Evolutionary conservation across 2,888 invertebrate species (phyloP).

Genomic region (Tyria jacobaeae): DNA sequence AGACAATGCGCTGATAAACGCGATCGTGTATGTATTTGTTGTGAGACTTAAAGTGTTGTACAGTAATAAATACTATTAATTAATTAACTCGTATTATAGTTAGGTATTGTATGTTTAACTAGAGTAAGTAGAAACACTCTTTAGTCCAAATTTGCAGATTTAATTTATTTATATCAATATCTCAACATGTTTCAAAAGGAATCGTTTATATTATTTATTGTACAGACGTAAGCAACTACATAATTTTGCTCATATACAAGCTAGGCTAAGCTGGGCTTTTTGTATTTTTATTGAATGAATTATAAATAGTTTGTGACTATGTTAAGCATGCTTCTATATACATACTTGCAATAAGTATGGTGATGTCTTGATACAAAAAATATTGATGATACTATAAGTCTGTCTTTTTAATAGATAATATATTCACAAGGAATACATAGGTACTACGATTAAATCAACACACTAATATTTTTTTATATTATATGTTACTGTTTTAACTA

Average conservation of each 20-base stretch:
- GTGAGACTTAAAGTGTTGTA: slow-evolving; percentile 83
- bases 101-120: slow-evolving; percentile 73
- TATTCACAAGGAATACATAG: too few relatives aligned
- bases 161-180: slow-evolving; percentile 75
- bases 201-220: slow-evolving; percentile 50
- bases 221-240: slow-evolving; percentile 38
- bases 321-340: not conserved
- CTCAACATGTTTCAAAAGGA: slow-evolving; percentile 49
- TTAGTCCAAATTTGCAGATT: slow-evolving; percentile 80
- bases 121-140: slow-evolving; percentile 82
- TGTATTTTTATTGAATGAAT: not conserved
- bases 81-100: slow-evolving; percentile 77
- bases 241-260: slow-evolving; percentile 34
- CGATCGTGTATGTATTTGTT: slow-evolving; percentile 69
- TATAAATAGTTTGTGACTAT: not conserved
- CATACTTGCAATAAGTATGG: too few relatives aligned
- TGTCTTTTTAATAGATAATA: too few relatives aligned
- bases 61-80: slow-evolving; percentile 80
- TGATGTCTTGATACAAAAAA: too few relatives aligned
- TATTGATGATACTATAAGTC: too few relatives aligned
- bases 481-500: too few relatives aligned
- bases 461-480: too few relatives aligned
- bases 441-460: too few relatives aligned
- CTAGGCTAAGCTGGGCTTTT: not conserved
- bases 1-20: slow-evolving; percentile 63